Evolutionary conservation across 2,113 vertebrate species (phyloP).

Genomic region (Poeciliopsis retropinna): DNA sequence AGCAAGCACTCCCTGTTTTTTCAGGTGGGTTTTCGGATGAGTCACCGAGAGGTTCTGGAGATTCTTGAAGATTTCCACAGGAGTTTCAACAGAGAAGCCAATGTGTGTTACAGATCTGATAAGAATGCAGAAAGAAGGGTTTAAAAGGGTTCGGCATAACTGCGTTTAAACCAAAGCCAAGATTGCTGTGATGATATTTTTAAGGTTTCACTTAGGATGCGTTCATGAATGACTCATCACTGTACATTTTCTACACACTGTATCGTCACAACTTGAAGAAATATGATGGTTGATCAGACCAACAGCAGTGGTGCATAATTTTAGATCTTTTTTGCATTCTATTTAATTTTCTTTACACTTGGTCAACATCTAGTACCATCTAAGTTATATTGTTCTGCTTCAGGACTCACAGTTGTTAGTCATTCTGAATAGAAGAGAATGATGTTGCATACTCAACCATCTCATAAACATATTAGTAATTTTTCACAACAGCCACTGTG

Average conservation of each 20-base stretch:
- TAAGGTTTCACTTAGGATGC: background rate
- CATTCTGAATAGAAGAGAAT: background rate
- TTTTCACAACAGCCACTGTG: background rate
- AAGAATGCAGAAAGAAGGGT: background rate
- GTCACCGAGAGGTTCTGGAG: slow-evolving; percentile 46
- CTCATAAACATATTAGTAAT: background rate
- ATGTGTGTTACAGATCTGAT: slow-evolving; percentile 30
- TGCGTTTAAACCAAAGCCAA: background rate
- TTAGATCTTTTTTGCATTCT: no score
- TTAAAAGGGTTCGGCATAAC: background rate
- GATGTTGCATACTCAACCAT: background rate
- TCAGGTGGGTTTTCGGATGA: slow-evolving; percentile 49
- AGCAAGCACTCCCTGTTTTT: slow-evolving; percentile 30
- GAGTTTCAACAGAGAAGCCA: slow-evolving; percentile 37
- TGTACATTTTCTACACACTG: background rate
- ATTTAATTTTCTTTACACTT: background rate
- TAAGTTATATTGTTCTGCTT: background rate
- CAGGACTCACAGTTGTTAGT: background rate
- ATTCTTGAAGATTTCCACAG: slow-evolving; percentile 43
- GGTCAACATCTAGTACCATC: no score
- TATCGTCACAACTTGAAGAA: background rate
- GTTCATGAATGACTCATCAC: background rate
- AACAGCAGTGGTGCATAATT: no score
- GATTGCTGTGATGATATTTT: background rate
- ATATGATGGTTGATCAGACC: no score